Evolutionary conservation across 2,888 invertebrate genomes (phyloP), one percentile per base, ranked within the genome.

Genomic region (Hedychridium roseum): DNA sequence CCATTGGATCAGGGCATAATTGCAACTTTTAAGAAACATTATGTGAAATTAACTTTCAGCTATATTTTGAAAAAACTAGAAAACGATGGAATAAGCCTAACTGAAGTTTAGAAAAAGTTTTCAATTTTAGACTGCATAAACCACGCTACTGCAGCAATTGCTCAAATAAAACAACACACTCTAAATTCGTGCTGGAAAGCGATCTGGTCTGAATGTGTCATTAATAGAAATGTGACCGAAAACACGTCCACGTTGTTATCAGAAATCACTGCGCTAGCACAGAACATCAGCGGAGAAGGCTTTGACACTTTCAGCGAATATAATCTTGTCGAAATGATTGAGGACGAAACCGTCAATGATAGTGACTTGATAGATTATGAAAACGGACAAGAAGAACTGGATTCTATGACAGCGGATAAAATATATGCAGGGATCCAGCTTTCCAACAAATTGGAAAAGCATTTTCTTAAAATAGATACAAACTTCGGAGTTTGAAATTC

Each of bases 1-100:
- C 66, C 64, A 36, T 36, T 68, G 45, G 60, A 68, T 50, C 66
- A 71, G 57, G 64, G 64, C 35, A 66, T 67, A 41, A 68, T 66
- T 49, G 46, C 63, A 48, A 60, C 62, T 32, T 71, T 71, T 52
- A 70, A 68, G 47, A 57, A 58, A 32, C 52, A 62, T 31, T 71
- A 66, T 42, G 38, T 67, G 2, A 64, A 56, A 37, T 30, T 34
- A 43, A 54, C 47, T 43, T 58, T 60, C 43, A 43, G 43, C 23
- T 55, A 60, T 54, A 48, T 60, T 43, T 38, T 60, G 34, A 54
- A 57, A 49, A 57, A 52, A 34, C 53, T 63, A 43, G 55, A 55
- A 45, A 50, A 65, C 48, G 54, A 46, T 21, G 31, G 41, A 34
- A 12, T 57, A 38, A 42, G 34, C 27, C 49, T 57, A 38, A 43